Evolutionary conservation across 2,888 invertebrate genomes (phyloP), one percentile per base, ranked within the genome.

Genomic region (Blastobasis lacticolella): DNA sequence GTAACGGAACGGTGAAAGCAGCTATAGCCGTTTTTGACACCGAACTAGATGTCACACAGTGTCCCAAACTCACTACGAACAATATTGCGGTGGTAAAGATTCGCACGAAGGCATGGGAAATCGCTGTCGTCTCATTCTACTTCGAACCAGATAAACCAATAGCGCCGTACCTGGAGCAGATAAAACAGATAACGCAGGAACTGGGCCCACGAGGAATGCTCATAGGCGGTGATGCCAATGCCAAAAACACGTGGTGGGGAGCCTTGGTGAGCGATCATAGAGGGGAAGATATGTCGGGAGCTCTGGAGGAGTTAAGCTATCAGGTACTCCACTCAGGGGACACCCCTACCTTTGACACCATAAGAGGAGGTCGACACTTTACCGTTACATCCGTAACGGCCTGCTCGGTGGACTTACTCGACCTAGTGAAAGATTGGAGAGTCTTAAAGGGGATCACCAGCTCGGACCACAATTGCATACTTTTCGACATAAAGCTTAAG

Each of bases 291-390:
- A n/a, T 58, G 38, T 4, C 10, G 5, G 52, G 49, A 0, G 8
- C 51, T 4, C 37, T 64, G 0, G 49, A 56, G 0, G 58, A 64
- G 5, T 38, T 54, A 10, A 45, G 44, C 10, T 10, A 63, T 10
- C 55, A 64, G 37, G 48, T 64, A 6, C 54, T 67, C 0, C 67
- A 69, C 52, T 45, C 10, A 0, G 64, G 65, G 0, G 37, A 54
- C 1, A 57, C 44, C 0, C 64, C 67, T 0, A 66, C 66, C 0
- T 68, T 64, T 47, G 54, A 61, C 38, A 62, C 61, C 0, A 37
- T 60, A 1, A 54, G 64, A 38, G 57, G 60, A 0, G 46, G 48
- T 0, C 53, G 40, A 37, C 5, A 0, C 0, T 61, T 49, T 44
- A 43, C 23, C 5, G 64, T 46, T 40, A 38, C 9, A 66, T 42